Evolutionary conservation across 2,113 vertebrate species (phyloP).

Genomic region (Heterochromis multidens): DNA sequence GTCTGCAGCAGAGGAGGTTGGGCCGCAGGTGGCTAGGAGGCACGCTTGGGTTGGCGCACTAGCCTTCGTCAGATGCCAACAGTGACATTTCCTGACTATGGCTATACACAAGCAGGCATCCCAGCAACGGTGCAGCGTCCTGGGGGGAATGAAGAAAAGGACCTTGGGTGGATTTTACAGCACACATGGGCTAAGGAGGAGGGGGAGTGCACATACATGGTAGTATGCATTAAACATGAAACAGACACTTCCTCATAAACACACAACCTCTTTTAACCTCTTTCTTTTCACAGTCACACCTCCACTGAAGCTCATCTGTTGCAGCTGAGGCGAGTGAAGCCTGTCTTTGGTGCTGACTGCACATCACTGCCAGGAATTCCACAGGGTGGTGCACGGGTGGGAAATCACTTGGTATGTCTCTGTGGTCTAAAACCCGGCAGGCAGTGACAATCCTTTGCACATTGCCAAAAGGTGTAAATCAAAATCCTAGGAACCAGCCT

Average conservation of each 20-base stretch:
- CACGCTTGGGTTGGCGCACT: conserved; percentile 68
- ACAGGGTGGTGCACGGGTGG: conserved; percentile 27
- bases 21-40: conserved; percentile 76
- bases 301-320: conserved; percentile 26
- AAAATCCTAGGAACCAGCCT: conserved; percentile 6
- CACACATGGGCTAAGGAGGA: conserved; percentile 11
- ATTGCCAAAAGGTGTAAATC: conserved; percentile 33
- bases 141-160: conserved; percentile 70
- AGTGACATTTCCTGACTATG: conserved; percentile 77
- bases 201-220: neutral
- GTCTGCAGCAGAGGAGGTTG: conserved; percentile 60
- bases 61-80: conserved; percentile 68
- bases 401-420: conserved; percentile 52
- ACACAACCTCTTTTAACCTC: conserved; percentile 4
- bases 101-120: conserved; percentile 72
- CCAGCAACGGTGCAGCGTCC: conserved; percentile 72
- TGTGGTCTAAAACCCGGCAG: conserved; percentile 31
- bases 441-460: conserved; percentile 34
- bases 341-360: conserved; percentile 38
- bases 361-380: conserved; percentile 60
- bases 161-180: conserved; percentile 46
- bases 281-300: conserved; percentile 23
- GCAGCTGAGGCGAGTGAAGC: conserved; percentile 25
- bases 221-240: conserved; percentile 48
- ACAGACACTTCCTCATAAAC: conserved; percentile 35